Evolutionary conservation across 2,888 invertebrate genomes (phyloP).

Genomic region (Lutraria lutraria): DNA sequence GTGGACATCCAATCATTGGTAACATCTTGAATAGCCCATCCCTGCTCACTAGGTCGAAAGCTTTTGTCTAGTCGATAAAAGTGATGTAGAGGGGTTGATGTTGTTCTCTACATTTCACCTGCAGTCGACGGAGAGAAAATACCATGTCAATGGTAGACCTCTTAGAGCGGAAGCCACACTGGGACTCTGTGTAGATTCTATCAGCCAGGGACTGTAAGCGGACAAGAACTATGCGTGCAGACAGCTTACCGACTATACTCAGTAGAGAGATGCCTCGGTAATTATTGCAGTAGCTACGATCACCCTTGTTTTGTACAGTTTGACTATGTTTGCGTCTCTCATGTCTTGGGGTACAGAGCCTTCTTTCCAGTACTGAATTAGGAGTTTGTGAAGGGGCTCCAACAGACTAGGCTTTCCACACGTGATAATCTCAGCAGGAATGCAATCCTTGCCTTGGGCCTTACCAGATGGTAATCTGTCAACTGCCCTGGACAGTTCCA

Average conservation of each 20-base stretch:
- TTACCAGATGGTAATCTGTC: slow-evolving; percentile 25
- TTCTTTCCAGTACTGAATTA: slow-evolving; percentile 30
- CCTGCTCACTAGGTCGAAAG: slow-evolving; percentile 50
- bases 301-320: slow-evolving; percentile 69
- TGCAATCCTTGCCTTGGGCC: slow-evolving; percentile 29
- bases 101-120: slow-evolving; percentile 57
- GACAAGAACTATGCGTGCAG: slow-evolving; percentile 10
- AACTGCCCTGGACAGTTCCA: slow-evolving; percentile 8
- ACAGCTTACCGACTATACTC: slow-evolving; percentile 55
- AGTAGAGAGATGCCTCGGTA: slow-evolving; percentile 66
- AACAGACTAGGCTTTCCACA: slow-evolving; percentile 16
- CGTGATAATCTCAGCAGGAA: slow-evolving; percentile 34
- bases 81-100: slow-evolving; percentile 50
- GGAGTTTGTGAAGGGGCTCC: slow-evolving; percentile 23
- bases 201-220: slow-evolving; percentile 53
- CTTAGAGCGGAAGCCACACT: slow-evolving; percentile 61
- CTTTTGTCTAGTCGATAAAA: slow-evolving; percentile 64
- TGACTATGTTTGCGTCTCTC: slow-evolving; percentile 59
- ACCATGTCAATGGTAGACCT: slow-evolving; percentile 55
- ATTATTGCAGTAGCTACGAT: slow-evolving; percentile 64
- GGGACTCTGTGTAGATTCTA: slow-evolving; percentile 63
- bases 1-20: slow-evolving; percentile 50
- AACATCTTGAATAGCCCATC: slow-evolving; percentile 59
- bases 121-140: slow-evolving; percentile 40
- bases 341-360: slow-evolving; percentile 59